A percentile compares a stretch with the other conserved stretches of the same genome.
These are phyloP conservation scores for Streptopelia turtur DNA, from an alignment of 2,797 vertebrate species.

Conservation along the genomic window DNA sequence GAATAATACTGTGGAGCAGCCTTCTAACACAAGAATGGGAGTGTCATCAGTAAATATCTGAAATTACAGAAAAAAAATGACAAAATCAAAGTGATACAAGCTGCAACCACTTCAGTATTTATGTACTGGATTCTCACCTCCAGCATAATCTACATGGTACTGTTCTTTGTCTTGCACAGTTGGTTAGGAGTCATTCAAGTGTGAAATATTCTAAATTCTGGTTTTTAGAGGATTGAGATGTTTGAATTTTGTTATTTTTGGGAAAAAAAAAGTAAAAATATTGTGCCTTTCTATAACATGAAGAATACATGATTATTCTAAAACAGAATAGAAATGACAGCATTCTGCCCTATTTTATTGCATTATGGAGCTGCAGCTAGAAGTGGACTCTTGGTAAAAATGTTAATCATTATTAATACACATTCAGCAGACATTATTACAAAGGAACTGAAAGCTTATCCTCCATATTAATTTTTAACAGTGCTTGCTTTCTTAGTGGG, in stretches of 20 bases:
- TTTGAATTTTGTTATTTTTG: slow-evolving; percentile 57
- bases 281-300: not conserved
- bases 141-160: slow-evolving; percentile 54
- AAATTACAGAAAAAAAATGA: not conserved
- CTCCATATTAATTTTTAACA: not conserved
- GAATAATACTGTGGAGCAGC: not conserved
- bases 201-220: slow-evolving; percentile 79
- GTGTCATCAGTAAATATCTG: not conserved
- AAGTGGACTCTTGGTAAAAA: not conserved
- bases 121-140: slow-evolving; percentile 3
- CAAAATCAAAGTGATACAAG: not conserved
- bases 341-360: not conserved
- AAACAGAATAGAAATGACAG: not conserved
- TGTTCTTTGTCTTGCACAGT: slow-evolving; percentile 48
- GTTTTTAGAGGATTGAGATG: slow-evolving; percentile 74
- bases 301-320: not conserved
- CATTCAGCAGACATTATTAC: not conserved
- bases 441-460: not conserved
- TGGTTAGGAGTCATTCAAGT: slow-evolving; percentile 73
- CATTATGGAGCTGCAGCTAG: not conserved
- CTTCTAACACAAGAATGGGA: not conserved
- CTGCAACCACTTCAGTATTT: not conserved
- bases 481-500: not conserved
- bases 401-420: not conserved
- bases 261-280: not conserved